These are phyloP conservation scores for Ornithoptera alexandrae DNA, from an alignment of 2,888 invertebrate genomes.

Conservation along the genomic window DNA sequence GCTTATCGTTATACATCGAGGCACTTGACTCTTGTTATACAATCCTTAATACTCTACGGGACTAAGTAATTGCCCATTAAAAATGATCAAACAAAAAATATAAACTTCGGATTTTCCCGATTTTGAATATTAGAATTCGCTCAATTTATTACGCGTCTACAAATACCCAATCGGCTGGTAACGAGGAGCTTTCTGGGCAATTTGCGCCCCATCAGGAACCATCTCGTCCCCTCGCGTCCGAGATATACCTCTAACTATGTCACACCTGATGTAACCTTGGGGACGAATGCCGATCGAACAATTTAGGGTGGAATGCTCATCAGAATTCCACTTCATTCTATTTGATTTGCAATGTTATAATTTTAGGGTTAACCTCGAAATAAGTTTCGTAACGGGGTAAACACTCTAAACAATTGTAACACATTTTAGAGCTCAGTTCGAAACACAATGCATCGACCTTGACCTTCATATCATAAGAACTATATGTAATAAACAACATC, in stretches of 20 bases:
- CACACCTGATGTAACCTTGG: slow-evolving; percentile 54
- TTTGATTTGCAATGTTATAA: slow-evolving; percentile 17
- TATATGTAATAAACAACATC: background rate
- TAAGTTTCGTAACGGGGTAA: background rate
- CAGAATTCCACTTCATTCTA: slow-evolving; percentile 13
- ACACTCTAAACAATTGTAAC: background rate
- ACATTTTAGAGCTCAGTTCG: background rate
- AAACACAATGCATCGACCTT: background rate
- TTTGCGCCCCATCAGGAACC: slow-evolving; percentile 52
- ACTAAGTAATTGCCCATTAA: slow-evolving; percentile 7
- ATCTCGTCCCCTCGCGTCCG: slow-evolving; percentile 37
- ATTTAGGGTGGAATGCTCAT: slow-evolving; percentile 34
- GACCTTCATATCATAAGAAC: background rate
- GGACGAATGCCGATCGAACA: slow-evolving; percentile 32
- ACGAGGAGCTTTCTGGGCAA: slow-evolving; percentile 52
- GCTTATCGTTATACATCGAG: background rate
- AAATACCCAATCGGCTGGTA: slow-evolving; percentile 34
- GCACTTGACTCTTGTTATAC: background rate
- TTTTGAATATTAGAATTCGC: slow-evolving; percentile 10
- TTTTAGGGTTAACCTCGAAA: slow-evolving; percentile 1
- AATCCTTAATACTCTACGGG: background rate
- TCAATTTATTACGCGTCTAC: slow-evolving; percentile 21
- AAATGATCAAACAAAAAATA: background rate
- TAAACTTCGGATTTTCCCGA: background rate
- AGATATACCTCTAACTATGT: slow-evolving; percentile 39